Percentiles rank a stretch among this genome's conserved stretches.
Evolutionary conservation across 37 sponge, comb jelly and placozoan genomes (phyloP).

Genomic region (Chondrilla cf. caribensis): DNA sequence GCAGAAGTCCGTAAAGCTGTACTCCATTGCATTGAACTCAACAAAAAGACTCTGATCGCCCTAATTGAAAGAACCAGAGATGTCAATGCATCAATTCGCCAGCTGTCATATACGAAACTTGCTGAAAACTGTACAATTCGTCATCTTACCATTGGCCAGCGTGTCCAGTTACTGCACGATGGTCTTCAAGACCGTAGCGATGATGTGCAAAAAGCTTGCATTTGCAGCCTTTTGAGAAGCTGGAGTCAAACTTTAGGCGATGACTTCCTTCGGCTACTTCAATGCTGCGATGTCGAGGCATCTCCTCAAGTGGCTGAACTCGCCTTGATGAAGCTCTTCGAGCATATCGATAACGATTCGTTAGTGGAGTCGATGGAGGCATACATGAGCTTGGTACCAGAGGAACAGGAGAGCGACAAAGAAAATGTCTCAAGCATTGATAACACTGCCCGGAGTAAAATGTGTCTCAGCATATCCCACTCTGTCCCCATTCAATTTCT

Average conservation of each 20-base stretch:
- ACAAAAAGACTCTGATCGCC: constrained; percentile 27
- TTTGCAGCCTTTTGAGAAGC: constrained; percentile 48
- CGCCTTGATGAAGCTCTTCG: constrained; percentile 55
- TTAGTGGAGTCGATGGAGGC: constrained; percentile 21
- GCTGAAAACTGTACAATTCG: constrained; percentile 50
- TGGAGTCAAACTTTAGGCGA: constrained; percentile 55
- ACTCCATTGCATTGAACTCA: constrained; percentile 29
- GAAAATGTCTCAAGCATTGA: not conserved
- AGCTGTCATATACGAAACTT: constrained; percentile 45
- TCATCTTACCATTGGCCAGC: constrained; percentile 56
- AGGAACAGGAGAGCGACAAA: not conserved
- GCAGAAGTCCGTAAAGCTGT: constrained; percentile 58
- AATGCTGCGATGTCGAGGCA: constrained; percentile 69
- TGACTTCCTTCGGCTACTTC: constrained; percentile 58
- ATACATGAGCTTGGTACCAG: not conserved
- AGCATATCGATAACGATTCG: constrained; percentile 32
- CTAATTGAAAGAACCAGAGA: constrained; percentile 73
- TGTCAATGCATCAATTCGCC: constrained; percentile 51
- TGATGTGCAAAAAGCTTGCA: constrained; percentile 51
- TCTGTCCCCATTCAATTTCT: constrained; percentile 36
- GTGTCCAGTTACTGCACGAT: constrained; percentile 48
- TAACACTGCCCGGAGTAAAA: not conserved
- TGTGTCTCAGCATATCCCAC: not conserved
- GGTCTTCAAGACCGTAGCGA: constrained; percentile 53
- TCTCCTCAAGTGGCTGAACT: constrained; percentile 55